These are phyloP conservation scores for Sebastes hubbsi DNA, from an alignment of 2,797 vertebrate species.

Conservation along the genomic window DNA sequence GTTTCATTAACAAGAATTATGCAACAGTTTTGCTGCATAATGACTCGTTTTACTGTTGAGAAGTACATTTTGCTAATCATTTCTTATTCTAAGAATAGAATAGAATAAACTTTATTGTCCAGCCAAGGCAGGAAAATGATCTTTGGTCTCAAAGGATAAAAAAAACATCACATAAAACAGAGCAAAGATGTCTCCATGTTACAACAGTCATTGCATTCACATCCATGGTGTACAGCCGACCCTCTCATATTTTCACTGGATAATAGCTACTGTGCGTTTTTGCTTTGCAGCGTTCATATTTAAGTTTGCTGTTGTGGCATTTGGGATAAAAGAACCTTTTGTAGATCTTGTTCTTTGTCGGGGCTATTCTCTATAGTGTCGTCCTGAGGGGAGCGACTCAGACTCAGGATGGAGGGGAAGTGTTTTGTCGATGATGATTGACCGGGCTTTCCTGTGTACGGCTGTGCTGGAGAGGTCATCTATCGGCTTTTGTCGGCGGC, in stretches of 20 bases:
- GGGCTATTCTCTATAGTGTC: not conserved
- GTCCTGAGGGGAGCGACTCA: not conserved
- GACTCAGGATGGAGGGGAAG: not conserved
- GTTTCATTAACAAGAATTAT: not conserved
- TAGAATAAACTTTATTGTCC: not conserved
- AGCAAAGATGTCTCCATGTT: not conserved
- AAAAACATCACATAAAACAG: not conserved
- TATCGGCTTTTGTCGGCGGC: accelerated
- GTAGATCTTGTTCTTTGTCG: not conserved
- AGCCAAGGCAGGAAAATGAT: not conserved
- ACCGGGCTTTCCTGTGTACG: not conserved
- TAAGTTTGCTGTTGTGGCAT: not conserved
- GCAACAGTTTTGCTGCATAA: not conserved
- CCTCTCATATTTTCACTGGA: not conserved
- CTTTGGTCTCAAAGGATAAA: not conserved
- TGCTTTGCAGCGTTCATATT: no score
- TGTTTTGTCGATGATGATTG: not conserved
- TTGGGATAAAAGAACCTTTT: not conserved
- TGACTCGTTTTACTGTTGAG: not conserved
- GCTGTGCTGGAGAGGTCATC: not conserved
- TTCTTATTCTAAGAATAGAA: not conserved
- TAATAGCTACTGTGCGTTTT: no score
- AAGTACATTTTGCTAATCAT: not conserved
- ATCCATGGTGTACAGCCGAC: not conserved
- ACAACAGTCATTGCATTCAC: not conserved